Evolutionary conservation across 2,113 vertebrate species (phyloP).

Genomic region (Raja brachyura): DNA sequence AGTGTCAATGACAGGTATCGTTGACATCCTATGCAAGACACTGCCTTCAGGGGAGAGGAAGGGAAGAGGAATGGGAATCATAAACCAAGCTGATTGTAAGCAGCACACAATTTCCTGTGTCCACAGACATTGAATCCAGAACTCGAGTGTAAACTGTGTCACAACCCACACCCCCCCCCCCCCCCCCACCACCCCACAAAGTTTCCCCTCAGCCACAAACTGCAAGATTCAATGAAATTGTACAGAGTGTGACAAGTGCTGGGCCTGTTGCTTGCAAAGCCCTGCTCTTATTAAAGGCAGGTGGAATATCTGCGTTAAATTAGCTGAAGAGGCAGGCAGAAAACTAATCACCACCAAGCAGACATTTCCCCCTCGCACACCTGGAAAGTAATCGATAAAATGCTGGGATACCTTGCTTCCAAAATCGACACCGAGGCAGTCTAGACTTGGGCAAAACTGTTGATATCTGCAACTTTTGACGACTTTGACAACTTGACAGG

Average conservation of each 20-base stretch:
- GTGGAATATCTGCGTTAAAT: constrained; percentile 27
- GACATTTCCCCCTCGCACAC: constrained; percentile 23
- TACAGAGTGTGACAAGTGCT: background rate
- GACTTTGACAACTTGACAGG: constrained; percentile 40
- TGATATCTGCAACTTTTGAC: constrained; percentile 43
- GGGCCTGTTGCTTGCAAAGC: background rate
- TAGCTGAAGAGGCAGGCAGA: background rate
- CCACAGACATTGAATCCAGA: background rate
- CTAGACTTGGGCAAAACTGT: background rate
- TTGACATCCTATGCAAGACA: too few species aligned
- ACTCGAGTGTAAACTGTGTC: background rate
- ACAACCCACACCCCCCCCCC: background rate
- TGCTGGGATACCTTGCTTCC: background rate
- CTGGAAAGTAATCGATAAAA: background rate
- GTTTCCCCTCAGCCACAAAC: background rate
- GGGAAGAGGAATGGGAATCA: background rate
- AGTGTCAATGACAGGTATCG: background rate
- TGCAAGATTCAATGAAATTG: background rate
- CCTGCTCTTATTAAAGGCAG: constrained; percentile 1
- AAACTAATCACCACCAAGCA: constrained; percentile 26
- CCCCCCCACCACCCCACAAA: background rate
- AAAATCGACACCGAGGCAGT: background rate
- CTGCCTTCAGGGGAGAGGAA: background rate
- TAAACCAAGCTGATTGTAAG: background rate
- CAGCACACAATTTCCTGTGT: constrained; percentile 4